Evolutionary conservation across 1,140 invertebrate species (phyloP).

Genomic region (Heterodera carotae): DNA sequence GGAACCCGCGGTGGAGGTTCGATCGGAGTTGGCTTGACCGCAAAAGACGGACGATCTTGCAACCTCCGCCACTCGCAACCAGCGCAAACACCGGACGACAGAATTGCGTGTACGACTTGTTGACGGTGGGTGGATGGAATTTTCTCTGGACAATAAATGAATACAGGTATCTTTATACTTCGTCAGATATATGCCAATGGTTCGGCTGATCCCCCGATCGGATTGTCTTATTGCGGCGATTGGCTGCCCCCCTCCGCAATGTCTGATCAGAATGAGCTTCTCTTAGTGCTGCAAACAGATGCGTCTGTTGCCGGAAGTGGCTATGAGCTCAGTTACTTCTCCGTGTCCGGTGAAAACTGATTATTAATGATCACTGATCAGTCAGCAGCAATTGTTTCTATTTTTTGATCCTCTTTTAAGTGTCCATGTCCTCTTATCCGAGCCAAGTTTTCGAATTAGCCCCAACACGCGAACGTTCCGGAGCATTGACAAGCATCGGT

Average conservation of each 20-base stretch:
- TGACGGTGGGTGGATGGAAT: slow-evolving; percentile 36
- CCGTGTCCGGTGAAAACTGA: slow-evolving; percentile 31
- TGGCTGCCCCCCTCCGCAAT: slow-evolving; percentile 42
- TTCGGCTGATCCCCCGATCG: slow-evolving; percentile 33
- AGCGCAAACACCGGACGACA: slow-evolving; percentile 1
- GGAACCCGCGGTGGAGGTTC: slow-evolving; percentile 16
- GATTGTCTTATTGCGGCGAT: slow-evolving; percentile 56
- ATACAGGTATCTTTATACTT: not conserved
- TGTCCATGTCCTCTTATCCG: not conserved
- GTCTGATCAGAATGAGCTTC: slow-evolving; percentile 39
- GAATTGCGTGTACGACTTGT: slow-evolving; percentile 49
- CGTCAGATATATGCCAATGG: not conserved
- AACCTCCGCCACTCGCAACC: not conserved
- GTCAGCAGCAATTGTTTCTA: not conserved
- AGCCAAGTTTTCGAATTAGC: slow-evolving; percentile 48
- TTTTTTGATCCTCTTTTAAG: not conserved
- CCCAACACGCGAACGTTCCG: slow-evolving; percentile 44
- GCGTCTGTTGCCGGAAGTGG: slow-evolving; percentile 40
- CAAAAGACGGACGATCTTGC: not conserved
- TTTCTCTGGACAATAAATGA: not conserved
- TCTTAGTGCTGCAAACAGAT: slow-evolving; percentile 46
- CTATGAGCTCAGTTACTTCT: slow-evolving; percentile 49
- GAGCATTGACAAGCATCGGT: slow-evolving; percentile 46
- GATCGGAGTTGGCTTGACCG: slow-evolving; percentile 15
- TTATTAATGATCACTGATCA: not conserved